Conservation (phyloP, 2,113 vertebrate species). For the Thryonomys swinderianus region DNA sequence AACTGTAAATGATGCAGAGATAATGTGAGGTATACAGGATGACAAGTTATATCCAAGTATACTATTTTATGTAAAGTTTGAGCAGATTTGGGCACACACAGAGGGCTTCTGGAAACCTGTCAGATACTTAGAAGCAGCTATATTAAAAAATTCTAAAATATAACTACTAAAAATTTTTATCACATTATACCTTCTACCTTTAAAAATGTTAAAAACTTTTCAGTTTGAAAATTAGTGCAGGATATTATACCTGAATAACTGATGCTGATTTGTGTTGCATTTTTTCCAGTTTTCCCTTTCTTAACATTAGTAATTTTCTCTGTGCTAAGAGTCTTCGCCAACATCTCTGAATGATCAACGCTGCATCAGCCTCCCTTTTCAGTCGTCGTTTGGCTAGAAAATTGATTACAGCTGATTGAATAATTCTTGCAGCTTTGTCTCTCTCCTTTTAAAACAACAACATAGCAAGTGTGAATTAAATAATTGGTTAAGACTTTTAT, state of each 20-base stretch:
- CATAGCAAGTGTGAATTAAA: neutral
- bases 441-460: conserved; percentile 84
- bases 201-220: neutral
- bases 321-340: conserved; percentile 89
- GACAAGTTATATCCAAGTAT: neutral
- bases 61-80: neutral
- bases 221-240: neutral
- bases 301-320: conserved; percentile 81
- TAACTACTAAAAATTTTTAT: neutral
- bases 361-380: conserved; percentile 83
- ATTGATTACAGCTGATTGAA: conserved; percentile 84
- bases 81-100: neutral
- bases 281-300: conserved; percentile 82
- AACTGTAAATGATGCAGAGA: neutral
- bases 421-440: conserved; percentile 88
- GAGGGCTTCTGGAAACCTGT: too few relatives aligned
- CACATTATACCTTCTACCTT: neutral
- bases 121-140: neutral
- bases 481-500: neutral
- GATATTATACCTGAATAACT: conserved; percentile 90
- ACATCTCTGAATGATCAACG: conserved; percentile 88
- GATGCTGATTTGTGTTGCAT: conserved; percentile 85
- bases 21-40: neutral
- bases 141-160: neutral
- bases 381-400: conserved; percentile 85